Evolutionary conservation across 2,888 invertebrate species (phyloP).

Genomic region (Scaptomyza caliginosa): DNA sequence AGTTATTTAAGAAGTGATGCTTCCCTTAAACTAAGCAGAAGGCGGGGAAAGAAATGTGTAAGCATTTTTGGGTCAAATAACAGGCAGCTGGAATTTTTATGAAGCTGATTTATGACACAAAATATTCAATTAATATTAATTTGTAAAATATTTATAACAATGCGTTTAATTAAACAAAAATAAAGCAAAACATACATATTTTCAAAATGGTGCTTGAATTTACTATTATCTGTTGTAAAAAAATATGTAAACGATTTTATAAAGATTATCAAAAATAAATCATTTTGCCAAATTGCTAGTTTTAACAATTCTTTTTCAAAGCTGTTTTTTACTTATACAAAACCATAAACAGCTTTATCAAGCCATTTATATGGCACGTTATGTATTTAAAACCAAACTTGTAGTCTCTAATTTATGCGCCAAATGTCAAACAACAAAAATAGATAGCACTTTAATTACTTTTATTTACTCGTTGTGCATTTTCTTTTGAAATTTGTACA

Average conservation of each 20-base stretch:
- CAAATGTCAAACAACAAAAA: neutral
- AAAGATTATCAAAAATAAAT: neutral
- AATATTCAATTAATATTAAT: neutral
- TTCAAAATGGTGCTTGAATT: too few relatives aligned
- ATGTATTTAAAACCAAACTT: neutral
- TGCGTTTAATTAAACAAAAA: neutral
- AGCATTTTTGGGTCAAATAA: neutral
- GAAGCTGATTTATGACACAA: neutral
- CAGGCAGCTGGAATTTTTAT: conserved; percentile 5
- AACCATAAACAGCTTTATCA: neutral
- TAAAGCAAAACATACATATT: too few relatives aligned
- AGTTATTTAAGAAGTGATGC: conserved; percentile 28
- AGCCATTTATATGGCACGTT: neutral
- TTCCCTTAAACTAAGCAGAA: neutral
- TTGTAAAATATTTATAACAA: neutral
- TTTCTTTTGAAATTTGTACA: neutral
- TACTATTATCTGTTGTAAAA: too few relatives aligned
- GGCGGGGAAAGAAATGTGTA: neutral
- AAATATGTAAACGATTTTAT: too few relatives aligned
- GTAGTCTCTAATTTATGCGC: neutral
- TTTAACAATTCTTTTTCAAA: neutral
- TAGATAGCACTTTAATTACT: neutral
- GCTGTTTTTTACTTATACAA: too few relatives aligned
- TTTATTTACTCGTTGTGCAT: neutral
- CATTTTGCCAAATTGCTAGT: neutral